These are phyloP conservation scores for Palythoa caribaeorum DNA, from an alignment of 92 coral and sea anemone species.

Conservation along the genomic window DNA sequence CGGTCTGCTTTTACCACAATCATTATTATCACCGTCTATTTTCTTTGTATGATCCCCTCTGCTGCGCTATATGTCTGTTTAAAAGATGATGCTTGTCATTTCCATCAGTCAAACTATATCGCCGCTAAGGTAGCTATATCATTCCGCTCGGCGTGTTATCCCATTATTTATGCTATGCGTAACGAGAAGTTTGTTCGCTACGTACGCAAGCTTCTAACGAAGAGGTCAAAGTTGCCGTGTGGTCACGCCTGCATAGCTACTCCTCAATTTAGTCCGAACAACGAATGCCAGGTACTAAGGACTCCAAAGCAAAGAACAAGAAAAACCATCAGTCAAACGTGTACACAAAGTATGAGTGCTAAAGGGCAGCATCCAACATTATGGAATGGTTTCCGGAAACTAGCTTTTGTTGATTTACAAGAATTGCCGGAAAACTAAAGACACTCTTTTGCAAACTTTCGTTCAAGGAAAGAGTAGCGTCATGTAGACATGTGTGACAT, in stretches of 20 bases:
- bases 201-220: slow-evolving; percentile 54
- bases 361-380: slow-evolving; percentile 14
- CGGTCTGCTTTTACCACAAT: slow-evolving; percentile 79
- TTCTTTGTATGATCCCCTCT: slow-evolving; percentile 76
- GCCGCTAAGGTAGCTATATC: slow-evolving; percentile 66
- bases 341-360: neutral
- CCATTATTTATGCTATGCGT: slow-evolving; percentile 74
- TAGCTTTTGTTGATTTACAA: slow-evolving; percentile 36
- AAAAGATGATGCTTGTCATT: slow-evolving; percentile 44
- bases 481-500: no score
- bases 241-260: neutral
- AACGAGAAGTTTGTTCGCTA: slow-evolving; percentile 71
- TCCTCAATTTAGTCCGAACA: slow-evolving; percentile 1
- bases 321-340: neutral
- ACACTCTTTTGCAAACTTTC: no score
- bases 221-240: slow-evolving; percentile 42
- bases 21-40: slow-evolving; percentile 73
- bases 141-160: slow-evolving; percentile 79
- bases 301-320: slow-evolving; percentile 1
- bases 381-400: slow-evolving; percentile 14
- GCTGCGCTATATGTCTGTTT: slow-evolving; percentile 64
- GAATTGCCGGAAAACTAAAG: slow-evolving; percentile 29
- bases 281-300: slow-evolving; percentile 8
- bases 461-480: no score
- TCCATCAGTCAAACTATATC: slow-evolving; percentile 50